A percentile compares a stretch with the other conserved stretches of the same genome.
Conservation (phyloP, 2,888 invertebrate species). For the Eristalis tenax region DNA sequence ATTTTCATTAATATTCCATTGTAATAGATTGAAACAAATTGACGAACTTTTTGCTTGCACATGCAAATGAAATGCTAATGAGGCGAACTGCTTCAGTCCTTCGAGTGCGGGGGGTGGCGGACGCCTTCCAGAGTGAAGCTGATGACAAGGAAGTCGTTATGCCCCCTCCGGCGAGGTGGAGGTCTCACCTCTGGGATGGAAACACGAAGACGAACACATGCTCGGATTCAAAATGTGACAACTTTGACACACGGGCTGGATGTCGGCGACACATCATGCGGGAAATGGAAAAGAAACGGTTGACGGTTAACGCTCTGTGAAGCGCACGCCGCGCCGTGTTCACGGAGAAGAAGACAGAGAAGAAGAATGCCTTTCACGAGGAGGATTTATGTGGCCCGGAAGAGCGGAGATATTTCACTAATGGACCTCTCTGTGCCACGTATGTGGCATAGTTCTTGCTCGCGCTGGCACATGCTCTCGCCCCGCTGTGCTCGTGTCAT, state of each 20-base stretch:
- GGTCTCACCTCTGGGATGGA: not conserved
- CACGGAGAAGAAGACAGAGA: not conserved
- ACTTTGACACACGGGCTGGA: conserved; percentile 35
- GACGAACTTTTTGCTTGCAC: conserved; percentile 62
- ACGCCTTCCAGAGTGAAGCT: conserved; percentile 6
- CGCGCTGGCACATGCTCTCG: not conserved
- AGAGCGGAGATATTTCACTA: conserved; percentile 53
- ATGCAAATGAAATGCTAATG: conserved; percentile 67
- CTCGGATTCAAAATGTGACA: conserved; percentile 46
- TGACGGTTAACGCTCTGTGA: not conserved
- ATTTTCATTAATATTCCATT: conserved; percentile 60
- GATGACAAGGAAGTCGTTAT: conserved; percentile 46
- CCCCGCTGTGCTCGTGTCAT: not conserved
- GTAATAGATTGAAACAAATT: conserved; percentile 67
- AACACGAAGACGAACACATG: conserved; percentile 8
- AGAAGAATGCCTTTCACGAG: conserved; percentile 21
- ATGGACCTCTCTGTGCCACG: conserved; percentile 45
- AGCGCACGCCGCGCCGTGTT: not conserved
- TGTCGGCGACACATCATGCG: conserved; percentile 1
- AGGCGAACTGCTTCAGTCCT: conserved; percentile 46
- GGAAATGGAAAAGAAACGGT: not conserved
- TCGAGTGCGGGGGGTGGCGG: not conserved
- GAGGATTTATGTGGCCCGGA: conserved; percentile 37
- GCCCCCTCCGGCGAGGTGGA: not conserved
- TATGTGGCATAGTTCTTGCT: conserved; percentile 19